A percentile compares a stretch with the other conserved stretches of the same genome.
Evolutionary conservation across 2,113 vertebrate genomes (phyloP).

Genomic region (Campylomormyrus numenius): DNA sequence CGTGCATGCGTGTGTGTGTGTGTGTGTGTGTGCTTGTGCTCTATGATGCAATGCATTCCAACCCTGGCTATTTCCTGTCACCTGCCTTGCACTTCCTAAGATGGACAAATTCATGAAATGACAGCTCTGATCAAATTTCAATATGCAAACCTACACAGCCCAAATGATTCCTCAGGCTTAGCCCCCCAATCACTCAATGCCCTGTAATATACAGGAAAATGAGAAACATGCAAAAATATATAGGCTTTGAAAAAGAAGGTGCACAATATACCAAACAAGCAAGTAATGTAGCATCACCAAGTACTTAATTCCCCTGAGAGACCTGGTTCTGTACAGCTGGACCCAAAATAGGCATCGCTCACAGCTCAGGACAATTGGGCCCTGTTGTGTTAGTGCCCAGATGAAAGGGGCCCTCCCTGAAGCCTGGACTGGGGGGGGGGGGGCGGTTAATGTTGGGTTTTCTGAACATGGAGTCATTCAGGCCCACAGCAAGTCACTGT

Average conservation of each 20-base stretch:
- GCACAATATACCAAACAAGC: background rate
- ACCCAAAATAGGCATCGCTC: background rate
- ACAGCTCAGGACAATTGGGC: background rate
- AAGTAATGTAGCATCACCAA: background rate
- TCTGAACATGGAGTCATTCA: background rate
- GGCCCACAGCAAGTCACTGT: background rate
- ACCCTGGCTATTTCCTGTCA: background rate
- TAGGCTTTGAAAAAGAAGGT: background rate
- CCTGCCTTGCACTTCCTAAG: background rate
- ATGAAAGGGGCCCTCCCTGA: background rate
- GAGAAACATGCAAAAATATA: background rate
- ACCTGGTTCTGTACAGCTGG: background rate
- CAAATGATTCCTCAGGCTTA: background rate
- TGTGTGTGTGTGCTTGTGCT: background rate
- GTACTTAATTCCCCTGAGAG: background rate
- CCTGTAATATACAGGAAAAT: background rate
- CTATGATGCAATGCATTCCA: background rate
- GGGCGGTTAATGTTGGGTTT: background rate
- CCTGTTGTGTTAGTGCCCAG: background rate
- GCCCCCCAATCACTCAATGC: background rate
- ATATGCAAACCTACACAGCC: background rate
- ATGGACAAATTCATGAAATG: background rate
- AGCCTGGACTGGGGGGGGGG: background rate
- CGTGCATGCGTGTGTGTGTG: too few relatives aligned
- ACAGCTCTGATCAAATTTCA: background rate